Conservation (phyloP, 2,113 vertebrate genomes). For the Equus quagga region DNA sequence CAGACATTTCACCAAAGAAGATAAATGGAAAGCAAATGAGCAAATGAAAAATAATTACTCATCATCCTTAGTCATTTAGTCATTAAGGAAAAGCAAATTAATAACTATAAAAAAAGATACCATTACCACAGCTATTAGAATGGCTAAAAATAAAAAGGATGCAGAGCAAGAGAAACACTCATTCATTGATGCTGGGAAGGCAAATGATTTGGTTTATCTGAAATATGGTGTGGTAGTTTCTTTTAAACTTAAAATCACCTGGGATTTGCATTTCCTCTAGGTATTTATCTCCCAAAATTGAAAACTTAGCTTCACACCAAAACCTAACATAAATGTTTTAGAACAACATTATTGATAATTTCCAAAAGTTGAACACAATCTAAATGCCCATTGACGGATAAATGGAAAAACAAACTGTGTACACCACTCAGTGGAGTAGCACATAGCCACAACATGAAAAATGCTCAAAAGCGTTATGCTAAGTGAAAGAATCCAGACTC, state of each 20-base stretch:
- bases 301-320: not conserved
- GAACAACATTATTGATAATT: not conserved
- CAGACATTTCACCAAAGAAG: not conserved
- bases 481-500: not conserved
- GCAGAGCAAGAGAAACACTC: not conserved
- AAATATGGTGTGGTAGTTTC: not conserved
- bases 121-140: not conserved
- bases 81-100: not conserved
- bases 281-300: not conserved
- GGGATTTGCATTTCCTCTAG: not conserved
- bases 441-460: not conserved
- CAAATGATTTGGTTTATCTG: not conserved
- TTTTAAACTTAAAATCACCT: not conserved
- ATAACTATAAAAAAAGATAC: not conserved
- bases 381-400: not conserved
- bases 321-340: not conserved
- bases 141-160: not conserved
- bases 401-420: not conserved
- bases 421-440: not conserved
- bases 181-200: not conserved
- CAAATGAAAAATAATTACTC: not conserved
- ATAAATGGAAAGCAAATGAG: not conserved
- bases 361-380: not conserved
- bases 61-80: not conserved
- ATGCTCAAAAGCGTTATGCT: not conserved